phyloP scores from a whole-genome alignment of 1,140 invertebrate species.

The Ceratoteleas bidentatus region DNA sequence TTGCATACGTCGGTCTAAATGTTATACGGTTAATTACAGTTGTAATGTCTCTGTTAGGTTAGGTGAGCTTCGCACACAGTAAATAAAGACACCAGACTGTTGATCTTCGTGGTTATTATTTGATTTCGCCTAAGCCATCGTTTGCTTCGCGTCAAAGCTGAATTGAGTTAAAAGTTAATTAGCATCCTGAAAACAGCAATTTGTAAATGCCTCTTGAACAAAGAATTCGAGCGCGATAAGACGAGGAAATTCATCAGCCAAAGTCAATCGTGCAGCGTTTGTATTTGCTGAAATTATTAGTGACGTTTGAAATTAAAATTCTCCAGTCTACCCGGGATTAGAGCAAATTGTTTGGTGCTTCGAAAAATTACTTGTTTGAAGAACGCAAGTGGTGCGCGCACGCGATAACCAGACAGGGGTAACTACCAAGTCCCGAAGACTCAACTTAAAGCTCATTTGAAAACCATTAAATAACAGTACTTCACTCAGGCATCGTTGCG shows the following conservation, averaged over 20 bases:
- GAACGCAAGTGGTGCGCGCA: not conserved
- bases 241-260: no score
- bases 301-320: conserved; percentile 1
- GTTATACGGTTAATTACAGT: conserved; percentile 32
- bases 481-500: not conserved
- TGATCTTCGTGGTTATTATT: conserved; percentile 25
- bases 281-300: not conserved
- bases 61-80: conserved; percentile 3
- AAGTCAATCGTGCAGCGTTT: not conserved
- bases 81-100: conserved; percentile 18
- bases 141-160: not conserved
- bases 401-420: not conserved
- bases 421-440: not conserved
- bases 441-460: conserved; percentile 9
- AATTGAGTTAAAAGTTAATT: conserved; percentile 12
- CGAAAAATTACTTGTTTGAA: conserved; percentile 3
- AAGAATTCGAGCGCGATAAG: not conserved
- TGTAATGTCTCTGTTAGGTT: conserved; percentile 25
- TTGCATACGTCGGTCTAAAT: conserved; percentile 33
- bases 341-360: conserved; percentile 8
- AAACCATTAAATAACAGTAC: conserved; percentile 3
- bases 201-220: not conserved
- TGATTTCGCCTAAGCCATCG: conserved; percentile 6
- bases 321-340: not conserved
- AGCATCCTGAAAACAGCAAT: conserved; percentile 4